Evolutionary conservation across 2,113 vertebrate genomes (phyloP), one percentile per base, ranked within the genome.

Genomic region (Talpa occidentalis): DNA sequence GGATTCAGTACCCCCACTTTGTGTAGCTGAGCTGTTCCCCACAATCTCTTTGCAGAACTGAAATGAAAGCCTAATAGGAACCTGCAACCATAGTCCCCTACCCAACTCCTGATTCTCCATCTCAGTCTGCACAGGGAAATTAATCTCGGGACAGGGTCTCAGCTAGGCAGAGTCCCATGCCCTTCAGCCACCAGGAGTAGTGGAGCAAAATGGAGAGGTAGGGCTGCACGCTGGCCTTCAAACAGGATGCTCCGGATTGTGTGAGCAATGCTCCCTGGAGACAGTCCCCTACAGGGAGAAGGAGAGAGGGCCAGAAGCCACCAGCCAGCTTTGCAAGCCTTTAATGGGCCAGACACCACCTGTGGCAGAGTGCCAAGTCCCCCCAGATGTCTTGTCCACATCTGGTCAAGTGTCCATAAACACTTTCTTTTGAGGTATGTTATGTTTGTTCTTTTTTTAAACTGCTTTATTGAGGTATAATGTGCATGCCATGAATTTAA

Each of bases 161-260:
- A 5, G 35, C 2, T 0, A 11, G 40, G 14, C n/a, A 2, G 4
- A 28, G 47, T 47, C 66, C 52, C 0, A 1, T 12, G 30, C 52
- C 32, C 44, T 81, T 62, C 10, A 1, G 22, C 32, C 52, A n/a
- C 49, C 10, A 1, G 1, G 37, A 59, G 40, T 1, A 28, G 16
- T 10, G 4, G 37, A 30, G 69, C 21, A 56, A 79, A 28, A 28
- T 1, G 2, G 73, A 42, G 56, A 32, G 28, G 47, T 32, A 78
- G 86, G 70, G 35, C 67, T 32, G 14, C 15, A 21, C 0, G 10
- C 3, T n/a, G 22, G 35, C 62, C 42, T 28, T 21, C 0, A 17
- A 64, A 56, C 5, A 3, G 5, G 37, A 19, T 26, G 47, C 2
- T 4, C 19, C 5, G 0, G 66, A 2, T 49, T 47, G 3, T 0